phyloP scores from a whole-genome alignment of 2,797 vertebrate species.

The Takifugu ocellatus region DNA sequence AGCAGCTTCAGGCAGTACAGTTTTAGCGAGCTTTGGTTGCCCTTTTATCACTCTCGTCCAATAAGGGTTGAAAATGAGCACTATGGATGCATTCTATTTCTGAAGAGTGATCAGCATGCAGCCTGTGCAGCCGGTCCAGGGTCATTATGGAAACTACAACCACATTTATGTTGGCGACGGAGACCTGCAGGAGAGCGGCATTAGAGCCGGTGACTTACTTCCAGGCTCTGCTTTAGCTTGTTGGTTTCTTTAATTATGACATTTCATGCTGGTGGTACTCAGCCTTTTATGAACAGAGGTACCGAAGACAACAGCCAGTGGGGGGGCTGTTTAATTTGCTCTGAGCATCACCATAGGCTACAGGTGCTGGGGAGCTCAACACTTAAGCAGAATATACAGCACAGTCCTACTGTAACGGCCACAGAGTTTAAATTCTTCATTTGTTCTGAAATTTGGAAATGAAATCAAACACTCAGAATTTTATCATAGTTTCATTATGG shows the following conservation, averaged over 20 bases:
- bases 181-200: slow-evolving; percentile 1
- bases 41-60: slow-evolving; percentile 64
- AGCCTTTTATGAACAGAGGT: too few relatives aligned
- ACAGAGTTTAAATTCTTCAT: slow-evolving; percentile 1
- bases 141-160: slow-evolving; percentile 70
- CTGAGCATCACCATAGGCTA: slow-evolving; percentile 27
- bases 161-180: slow-evolving; percentile 53
- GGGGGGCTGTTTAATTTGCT: too few relatives aligned
- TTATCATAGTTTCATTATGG: slow-evolving; percentile 6
- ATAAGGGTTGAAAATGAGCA: slow-evolving; percentile 65
- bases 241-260: not conserved
- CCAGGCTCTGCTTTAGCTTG: slow-evolving; percentile 4
- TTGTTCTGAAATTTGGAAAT: slow-evolving; percentile 36
- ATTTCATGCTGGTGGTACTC: not conserved
- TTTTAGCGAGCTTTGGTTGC: slow-evolving; percentile 63
- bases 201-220: slow-evolving; percentile 4
- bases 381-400: slow-evolving; percentile 10
- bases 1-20: slow-evolving; percentile 52
- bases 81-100: slow-evolving; percentile 65
- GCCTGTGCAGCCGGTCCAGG: slow-evolving; percentile 52
- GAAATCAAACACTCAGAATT: slow-evolving; percentile 9
- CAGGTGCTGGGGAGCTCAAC: slow-evolving; percentile 9
- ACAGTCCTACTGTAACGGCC: slow-evolving; percentile 7
- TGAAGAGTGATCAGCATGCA: slow-evolving; percentile 69
- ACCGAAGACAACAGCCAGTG: too few relatives aligned